Evolutionary conservation across 2,113 vertebrate species (phyloP).

Genomic region (Phainopepla nitens): DNA sequence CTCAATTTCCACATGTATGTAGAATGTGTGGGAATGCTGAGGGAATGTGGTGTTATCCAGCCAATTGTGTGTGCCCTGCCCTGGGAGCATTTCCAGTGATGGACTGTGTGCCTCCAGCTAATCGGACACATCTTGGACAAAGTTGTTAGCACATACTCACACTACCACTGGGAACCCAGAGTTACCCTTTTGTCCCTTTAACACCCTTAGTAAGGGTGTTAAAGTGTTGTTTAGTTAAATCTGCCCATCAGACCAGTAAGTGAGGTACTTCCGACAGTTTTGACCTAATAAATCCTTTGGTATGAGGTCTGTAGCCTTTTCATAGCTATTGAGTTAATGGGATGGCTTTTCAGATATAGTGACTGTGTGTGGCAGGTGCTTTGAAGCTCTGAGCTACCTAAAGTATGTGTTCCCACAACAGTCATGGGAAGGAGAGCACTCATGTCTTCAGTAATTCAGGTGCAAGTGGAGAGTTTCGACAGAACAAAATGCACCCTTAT

Average conservation of each 20-base stretch:
- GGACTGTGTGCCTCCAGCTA: not conserved
- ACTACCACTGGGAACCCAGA: not conserved
- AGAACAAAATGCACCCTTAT: not conserved
- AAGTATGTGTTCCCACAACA: not conserved
- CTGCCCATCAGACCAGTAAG: not conserved
- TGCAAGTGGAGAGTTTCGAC: not conserved
- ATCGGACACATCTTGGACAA: not conserved
- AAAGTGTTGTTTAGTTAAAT: not conserved
- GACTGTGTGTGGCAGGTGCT: not conserved
- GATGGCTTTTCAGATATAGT: not conserved
- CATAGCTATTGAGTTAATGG: not conserved
- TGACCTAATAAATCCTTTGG: not conserved
- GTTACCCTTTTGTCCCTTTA: not conserved
- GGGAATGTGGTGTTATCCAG: not conserved
- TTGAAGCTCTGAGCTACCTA: not conserved
- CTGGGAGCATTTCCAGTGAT: not conserved
- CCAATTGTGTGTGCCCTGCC: accelerated
- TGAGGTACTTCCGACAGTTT: not conserved
- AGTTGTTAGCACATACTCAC: not conserved
- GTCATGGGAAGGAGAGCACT: not conserved
- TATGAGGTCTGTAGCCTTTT: not conserved
- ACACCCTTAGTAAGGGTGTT: not conserved
- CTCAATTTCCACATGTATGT: accelerated
- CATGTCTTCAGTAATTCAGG: not conserved
- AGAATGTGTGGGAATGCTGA: not conserved